Evolutionary conservation across 2,113 vertebrate genomes (phyloP), one percentile per base, ranked within the genome.

Genomic region (Oreamnos americanus): DNA sequence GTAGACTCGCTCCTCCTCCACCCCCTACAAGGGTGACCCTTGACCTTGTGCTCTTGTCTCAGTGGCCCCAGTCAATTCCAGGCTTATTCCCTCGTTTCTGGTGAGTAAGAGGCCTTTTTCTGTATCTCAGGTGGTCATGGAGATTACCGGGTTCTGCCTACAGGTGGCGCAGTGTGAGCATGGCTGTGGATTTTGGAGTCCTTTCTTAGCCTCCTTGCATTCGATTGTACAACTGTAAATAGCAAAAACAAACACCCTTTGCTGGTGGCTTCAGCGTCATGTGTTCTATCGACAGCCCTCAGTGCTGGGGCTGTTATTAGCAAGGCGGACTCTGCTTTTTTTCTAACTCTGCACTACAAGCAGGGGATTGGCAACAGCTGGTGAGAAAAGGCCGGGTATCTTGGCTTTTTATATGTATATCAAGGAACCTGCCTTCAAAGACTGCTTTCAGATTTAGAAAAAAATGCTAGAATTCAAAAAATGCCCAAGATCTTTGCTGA

Each of bases 121-220:
- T 25, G 62, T 36, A 19, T 28, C 58, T 93, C 79, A 90, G 96
- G 84, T 95, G 71, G 26, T 71, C 79, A 10, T 14, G 39, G 81
- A 49, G 82, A 53, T 96, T 47, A 43, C 79, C 33, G 2, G 57
- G 8, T 60, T 88, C 93, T 94, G 91, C 85, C 94, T 84, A 83
- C 89, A 95, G 97, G 91, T 96, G 91, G 91, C 93, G 67, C 62
- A 71, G 74, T 71, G 43, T 43, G 57, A 71, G 62, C 23, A 17
- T n/a, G 26, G 43, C 88, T 94, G 8, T 55, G 57, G n/a, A 10
- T n/a, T 55, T 15, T n/a, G 26, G 53, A 55, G 47, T 26, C 17
- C 51, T 45, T 82, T 87, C 36, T 51, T 55, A 30, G 62, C 33
- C 26, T 83, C 62, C n/a, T 64, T 62, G 23, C 55, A 17, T 87